A percentile compares a stretch with the other conserved stretches of the same genome.
Evolutionary conservation across 1,140 invertebrate genomes (phyloP).

Genomic region (Lanistes nyassanus): DNA sequence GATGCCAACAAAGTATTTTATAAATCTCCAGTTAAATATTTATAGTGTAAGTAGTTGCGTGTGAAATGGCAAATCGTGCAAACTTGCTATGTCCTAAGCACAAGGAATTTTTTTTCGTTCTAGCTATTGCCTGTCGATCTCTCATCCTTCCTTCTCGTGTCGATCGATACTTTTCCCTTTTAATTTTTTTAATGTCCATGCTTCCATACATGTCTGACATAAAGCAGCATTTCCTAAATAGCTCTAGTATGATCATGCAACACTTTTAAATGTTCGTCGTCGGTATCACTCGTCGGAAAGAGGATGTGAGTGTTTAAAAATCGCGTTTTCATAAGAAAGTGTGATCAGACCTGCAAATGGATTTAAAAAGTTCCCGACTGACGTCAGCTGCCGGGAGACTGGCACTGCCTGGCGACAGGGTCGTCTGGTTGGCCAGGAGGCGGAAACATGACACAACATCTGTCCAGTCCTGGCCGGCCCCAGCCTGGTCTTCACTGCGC

Average conservation of each 20-base stretch:
- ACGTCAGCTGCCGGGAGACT: slow-evolving; percentile 1
- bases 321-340: not conserved
- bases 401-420: not conserved
- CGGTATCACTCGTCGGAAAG: too few relatives aligned
- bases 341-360: slow-evolving; percentile 9
- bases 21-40: not conserved
- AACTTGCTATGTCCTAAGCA: too few relatives aligned
- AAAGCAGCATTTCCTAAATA: not conserved
- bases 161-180: too few relatives aligned
- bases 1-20: not conserved
- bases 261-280: too few relatives aligned
- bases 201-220: too few relatives aligned
- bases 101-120: too few relatives aligned
- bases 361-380: slow-evolving; percentile 10
- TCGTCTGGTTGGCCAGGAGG: slow-evolving; percentile 19
- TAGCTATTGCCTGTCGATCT: too few relatives aligned
- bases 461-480: not conserved
- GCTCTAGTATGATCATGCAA: too few relatives aligned
- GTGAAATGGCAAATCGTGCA: not conserved
- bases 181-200: not conserved
- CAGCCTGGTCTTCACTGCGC: not conserved
- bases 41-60: not conserved
- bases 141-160: too few relatives aligned
- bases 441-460: slow-evolving; percentile 11
- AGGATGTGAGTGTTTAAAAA: too few relatives aligned